Evolutionary conservation across 2,797 vertebrate species (phyloP).

Genomic region (Alouatta caraya): DNA sequence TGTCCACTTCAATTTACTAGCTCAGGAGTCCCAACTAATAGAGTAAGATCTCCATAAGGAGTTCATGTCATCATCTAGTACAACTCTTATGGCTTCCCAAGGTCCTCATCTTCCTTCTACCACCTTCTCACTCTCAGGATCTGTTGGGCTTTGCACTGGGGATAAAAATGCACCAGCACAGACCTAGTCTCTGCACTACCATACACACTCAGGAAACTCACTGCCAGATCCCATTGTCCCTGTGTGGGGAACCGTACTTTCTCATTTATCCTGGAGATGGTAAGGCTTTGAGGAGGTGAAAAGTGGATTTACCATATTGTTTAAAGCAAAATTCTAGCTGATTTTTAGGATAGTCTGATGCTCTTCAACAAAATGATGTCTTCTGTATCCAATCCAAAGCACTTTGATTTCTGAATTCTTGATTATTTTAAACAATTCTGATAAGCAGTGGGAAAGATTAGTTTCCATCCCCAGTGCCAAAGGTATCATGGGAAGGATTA

Average conservation of each 20-base stretch:
- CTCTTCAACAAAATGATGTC: constrained; percentile 11
- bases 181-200: background rate
- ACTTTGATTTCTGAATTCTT: constrained; percentile 52
- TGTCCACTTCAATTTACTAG: background rate
- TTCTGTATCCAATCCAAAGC: constrained; percentile 48
- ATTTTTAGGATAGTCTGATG: constrained; percentile 1
- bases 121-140: background rate
- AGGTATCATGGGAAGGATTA: constrained; percentile 37
- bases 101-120: background rate
- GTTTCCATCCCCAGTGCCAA: constrained; percentile 55
- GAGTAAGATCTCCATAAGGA: background rate
- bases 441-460: constrained; percentile 41
- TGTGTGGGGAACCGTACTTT: background rate
- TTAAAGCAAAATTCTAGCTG: constrained; percentile 5
- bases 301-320: background rate
- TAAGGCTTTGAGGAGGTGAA: background rate
- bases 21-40: background rate
- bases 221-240: background rate
- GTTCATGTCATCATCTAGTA: background rate
- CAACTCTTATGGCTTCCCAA: background rate
- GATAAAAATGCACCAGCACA: background rate
- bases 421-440: constrained; percentile 53
- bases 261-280: background rate
- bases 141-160: background rate
- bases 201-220: background rate